Base-by-base conservation (phyloP, 2,888 invertebrate genomes). In the Pyralis farinalis region DNA sequence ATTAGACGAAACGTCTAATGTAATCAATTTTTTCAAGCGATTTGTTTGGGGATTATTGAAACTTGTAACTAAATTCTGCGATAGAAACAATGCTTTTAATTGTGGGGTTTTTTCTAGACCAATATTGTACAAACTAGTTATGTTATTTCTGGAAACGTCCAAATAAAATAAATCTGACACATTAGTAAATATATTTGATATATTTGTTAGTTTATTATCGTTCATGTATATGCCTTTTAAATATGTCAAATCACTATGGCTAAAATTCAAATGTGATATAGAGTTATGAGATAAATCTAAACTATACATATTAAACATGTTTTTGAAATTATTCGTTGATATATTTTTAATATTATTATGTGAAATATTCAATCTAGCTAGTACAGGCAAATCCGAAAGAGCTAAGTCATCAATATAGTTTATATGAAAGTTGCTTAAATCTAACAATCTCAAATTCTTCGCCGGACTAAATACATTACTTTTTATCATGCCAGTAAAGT, bases 251-350 rank as follows among this genome's bases (percentile, higher is more conserved):
- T 44, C 36, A 11, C 56, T 63, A 29, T 55, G 61, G 12, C 61
- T 67, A 3, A 80, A 46, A 28, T 56, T 47, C 6, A 86, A 47
- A 9, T 55, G 37, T 27, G 44, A 42, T 25, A 87, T 44, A 12
- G 57, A 55, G 53, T 87, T 87, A 28, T 59, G 44, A 1, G 86
- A 84, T 25, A 87, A 31, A 51, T 87, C 84, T 42, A 87, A 58
- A 39, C 74, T 78, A 29, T 67, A 76, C 54, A 86, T 58, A 41
- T 84, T 84, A 27, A 64, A 58, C 39, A 81, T 53, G 1, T 58
- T 58, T 34, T 49, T 53, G 20, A 87, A 86, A 55, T 77, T 85
- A 12, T 71, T 63, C 0, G 65, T 39, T 4, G 64, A 58, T 32
- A 87, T 66, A n/a, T 41, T 49, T 20, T 65, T 50, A 10, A 87